A percentile compares a stretch with the other conserved stretches of the same genome.
These are phyloP conservation scores for Lepidothrix coronata DNA, from an alignment of 2,113 vertebrate species.

Conservation along the genomic window DNA sequence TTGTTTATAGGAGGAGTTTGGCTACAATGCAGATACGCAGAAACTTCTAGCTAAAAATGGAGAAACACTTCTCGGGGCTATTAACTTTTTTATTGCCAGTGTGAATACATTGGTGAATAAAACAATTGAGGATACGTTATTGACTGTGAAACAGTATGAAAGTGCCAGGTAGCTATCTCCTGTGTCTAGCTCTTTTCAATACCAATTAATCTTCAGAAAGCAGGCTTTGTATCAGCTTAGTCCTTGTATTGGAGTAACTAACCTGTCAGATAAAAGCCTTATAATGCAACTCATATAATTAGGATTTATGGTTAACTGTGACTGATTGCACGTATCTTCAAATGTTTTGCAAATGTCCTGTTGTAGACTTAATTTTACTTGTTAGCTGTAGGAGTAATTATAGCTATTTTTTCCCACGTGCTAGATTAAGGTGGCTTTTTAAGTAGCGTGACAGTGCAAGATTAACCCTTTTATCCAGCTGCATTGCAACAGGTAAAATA, in stretches of 20 bases:
- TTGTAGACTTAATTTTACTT: neutral
- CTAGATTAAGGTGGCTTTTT: neutral
- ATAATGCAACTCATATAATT: neutral
- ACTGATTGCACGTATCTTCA: neutral
- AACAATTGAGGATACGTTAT: conserved; percentile 96
- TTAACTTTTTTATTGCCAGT: conserved; percentile 95
- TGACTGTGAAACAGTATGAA: conserved; percentile 98
- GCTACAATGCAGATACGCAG: conserved; percentile 97
- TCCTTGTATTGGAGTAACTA: neutral
- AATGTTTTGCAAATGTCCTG: neutral
- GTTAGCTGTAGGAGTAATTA: neutral
- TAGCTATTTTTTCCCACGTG: neutral
- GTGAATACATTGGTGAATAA: conserved; percentile 96
- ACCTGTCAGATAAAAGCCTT: neutral
- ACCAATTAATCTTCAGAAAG: neutral
- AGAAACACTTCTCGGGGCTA: conserved; percentile 93
- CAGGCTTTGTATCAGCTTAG: neutral
- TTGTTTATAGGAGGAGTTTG: conserved; percentile 93
- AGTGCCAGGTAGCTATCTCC: conserved; percentile 83
- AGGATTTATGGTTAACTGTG: neutral
- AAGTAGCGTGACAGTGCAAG: neutral
- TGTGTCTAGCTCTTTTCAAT: neutral
- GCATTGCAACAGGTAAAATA: neutral
- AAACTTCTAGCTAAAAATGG: conserved; percentile 97
- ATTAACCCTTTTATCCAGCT: neutral